Evolutionary conservation across 1,140 invertebrate genomes (phyloP).

Genomic region (Arion vulgaris): DNA sequence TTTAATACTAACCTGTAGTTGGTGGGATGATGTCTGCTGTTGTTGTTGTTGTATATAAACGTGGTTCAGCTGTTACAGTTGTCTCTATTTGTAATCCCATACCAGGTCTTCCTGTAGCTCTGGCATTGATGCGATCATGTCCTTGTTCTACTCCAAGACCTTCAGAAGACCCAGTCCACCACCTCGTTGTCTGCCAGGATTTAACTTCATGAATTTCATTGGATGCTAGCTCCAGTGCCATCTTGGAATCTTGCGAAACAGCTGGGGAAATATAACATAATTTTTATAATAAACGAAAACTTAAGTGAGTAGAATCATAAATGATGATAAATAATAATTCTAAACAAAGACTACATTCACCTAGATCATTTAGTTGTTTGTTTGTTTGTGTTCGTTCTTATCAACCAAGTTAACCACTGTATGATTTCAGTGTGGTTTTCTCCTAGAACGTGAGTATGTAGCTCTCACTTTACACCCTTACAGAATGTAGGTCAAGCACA

Average conservation of each 20-base stretch:
- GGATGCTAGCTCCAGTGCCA: background rate
- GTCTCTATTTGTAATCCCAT: background rate
- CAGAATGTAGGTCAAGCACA: too few relatives aligned
- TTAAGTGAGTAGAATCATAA: too few relatives aligned
- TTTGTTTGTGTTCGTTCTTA: too few relatives aligned
- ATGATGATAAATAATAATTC: too few relatives aligned
- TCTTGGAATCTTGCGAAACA: background rate
- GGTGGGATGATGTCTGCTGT: background rate
- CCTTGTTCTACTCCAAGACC: background rate
- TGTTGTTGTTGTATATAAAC: background rate
- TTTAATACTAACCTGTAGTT: background rate
- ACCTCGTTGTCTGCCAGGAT: background rate
- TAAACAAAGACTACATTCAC: too few relatives aligned
- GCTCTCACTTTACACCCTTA: too few relatives aligned
- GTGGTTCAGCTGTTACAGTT: background rate
- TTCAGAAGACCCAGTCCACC: conserved; percentile 1
- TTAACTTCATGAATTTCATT: background rate
- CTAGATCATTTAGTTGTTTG: too few relatives aligned
- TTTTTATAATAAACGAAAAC: too few relatives aligned
- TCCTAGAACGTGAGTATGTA: too few relatives aligned
- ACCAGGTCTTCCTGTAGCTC: background rate
- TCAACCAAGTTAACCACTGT: too few relatives aligned
- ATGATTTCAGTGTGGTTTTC: too few relatives aligned
- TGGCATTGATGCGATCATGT: background rate
- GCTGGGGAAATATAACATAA: background rate